Percentiles rank a stretch among this genome's conserved stretches.
phyloP scores from a whole-genome alignment of 1,140 invertebrate species.

The Drosophila ambigua region DNA sequence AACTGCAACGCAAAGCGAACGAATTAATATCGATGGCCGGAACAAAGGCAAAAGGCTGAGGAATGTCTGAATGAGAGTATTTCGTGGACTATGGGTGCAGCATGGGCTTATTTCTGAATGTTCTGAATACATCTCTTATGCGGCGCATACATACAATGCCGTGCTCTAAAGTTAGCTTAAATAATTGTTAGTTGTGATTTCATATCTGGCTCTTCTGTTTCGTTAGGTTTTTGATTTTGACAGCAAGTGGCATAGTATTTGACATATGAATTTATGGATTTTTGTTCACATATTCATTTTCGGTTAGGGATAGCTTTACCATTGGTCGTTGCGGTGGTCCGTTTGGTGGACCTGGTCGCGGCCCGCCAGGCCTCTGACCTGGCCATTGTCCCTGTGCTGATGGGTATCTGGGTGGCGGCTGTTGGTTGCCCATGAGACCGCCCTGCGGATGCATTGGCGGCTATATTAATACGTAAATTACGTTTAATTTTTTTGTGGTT shows the following conservation, averaged over 20 bases:
- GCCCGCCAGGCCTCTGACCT: slow-evolving; percentile 87
- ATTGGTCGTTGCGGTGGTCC: slow-evolving; percentile 88
- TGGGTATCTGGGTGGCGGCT: slow-evolving; percentile 84
- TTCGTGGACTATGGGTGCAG: slow-evolving; percentile 27
- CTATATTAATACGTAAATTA: slow-evolving; percentile 68
- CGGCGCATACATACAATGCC: slow-evolving; percentile 25
- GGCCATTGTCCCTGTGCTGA: slow-evolving; percentile 84
- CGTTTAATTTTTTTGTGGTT: slow-evolving; percentile 60
- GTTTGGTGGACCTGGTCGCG: slow-evolving; percentile 87
- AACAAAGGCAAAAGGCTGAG: slow-evolving; percentile 1
- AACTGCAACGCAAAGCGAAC: slow-evolving; percentile 79
- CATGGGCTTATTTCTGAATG: slow-evolving; percentile 58
- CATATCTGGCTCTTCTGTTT: slow-evolving; percentile 19
- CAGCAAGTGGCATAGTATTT: slow-evolving; percentile 26
- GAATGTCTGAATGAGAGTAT: background rate
- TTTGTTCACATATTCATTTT: slow-evolving; percentile 34
- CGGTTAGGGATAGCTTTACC: slow-evolving; percentile 84
- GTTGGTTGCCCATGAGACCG: slow-evolving; percentile 83
- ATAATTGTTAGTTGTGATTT: slow-evolving; percentile 49
- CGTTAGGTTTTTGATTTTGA: slow-evolving; percentile 25
- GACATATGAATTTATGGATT: slow-evolving; percentile 24
- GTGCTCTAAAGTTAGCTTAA: slow-evolving; percentile 71
- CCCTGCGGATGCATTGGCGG: slow-evolving; percentile 83
- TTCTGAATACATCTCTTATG: slow-evolving; percentile 78
- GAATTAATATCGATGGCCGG: slow-evolving; percentile 18